A percentile compares a stretch with the other conserved stretches of the same genome.
These are phyloP conservation scores for Hippocampus kuda DNA, from an alignment of 2,797 vertebrate species.

Conservation along the genomic window DNA sequence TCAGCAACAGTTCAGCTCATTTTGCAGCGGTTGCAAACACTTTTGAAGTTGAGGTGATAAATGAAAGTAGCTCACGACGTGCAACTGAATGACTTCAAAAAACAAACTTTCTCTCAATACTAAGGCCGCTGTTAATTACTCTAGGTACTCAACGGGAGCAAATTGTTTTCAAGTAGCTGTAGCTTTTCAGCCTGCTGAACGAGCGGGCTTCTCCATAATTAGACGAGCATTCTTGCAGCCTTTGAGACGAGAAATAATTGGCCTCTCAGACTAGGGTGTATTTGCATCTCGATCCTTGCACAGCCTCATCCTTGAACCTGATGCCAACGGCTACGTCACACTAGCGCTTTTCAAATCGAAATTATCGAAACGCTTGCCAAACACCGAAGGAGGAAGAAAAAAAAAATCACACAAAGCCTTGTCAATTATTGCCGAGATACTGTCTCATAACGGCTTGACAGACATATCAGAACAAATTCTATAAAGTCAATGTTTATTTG, in stretches of 20 bases:
- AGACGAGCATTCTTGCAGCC: conserved; percentile 46
- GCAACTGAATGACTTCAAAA: conserved; percentile 39
- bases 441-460: background rate
- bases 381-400: background rate
- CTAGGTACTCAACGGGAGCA: conserved; percentile 48
- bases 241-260: conserved; percentile 61
- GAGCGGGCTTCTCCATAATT: conserved; percentile 55
- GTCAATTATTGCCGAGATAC: background rate
- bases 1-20: conserved; percentile 28
- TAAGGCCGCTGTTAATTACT: conserved; percentile 52
- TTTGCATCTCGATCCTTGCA: conserved; percentile 38
- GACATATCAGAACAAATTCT: background rate
- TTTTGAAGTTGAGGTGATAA: conserved; percentile 32
- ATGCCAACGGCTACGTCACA: conserved; percentile 10
- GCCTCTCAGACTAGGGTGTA: conserved; percentile 43
- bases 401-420: background rate
- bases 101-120: conserved; percentile 41
- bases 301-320: conserved; percentile 41
- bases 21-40: conserved; percentile 29
- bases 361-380: background rate
- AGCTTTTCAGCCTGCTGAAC: conserved; percentile 51
- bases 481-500: background rate
- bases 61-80: conserved; percentile 34
- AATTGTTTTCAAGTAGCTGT: conserved; percentile 58
- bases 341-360: conserved; percentile 8